Evolutionary conservation across 2,888 invertebrate species (phyloP).

Genomic region (Chymomyza procnemis): DNA sequence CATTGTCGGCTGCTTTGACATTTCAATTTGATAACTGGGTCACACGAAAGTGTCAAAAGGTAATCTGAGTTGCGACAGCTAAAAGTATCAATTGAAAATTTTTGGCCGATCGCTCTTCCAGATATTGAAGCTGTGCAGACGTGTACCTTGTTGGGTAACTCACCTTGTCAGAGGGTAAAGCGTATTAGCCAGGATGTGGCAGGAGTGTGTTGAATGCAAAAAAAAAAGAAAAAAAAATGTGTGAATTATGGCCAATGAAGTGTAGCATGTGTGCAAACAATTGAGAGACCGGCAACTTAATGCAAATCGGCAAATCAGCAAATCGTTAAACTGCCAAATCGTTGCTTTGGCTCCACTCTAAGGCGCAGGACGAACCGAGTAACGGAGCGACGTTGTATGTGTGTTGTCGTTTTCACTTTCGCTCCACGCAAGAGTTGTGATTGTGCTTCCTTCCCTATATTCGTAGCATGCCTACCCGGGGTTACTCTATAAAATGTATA

Average conservation of each 20-base stretch:
- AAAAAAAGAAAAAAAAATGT: too few species aligned
- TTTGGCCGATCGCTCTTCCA: too few species aligned
- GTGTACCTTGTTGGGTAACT: background rate
- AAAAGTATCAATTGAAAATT: background rate
- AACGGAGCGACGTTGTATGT: too few species aligned
- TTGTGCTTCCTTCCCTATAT: too few species aligned
- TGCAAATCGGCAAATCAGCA: background rate
- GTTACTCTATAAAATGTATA: too few species aligned
- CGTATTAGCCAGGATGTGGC: background rate
- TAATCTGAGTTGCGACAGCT: background rate
- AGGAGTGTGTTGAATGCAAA: too few species aligned
- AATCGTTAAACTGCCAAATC: background rate
- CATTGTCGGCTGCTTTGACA: background rate
- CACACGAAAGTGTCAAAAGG: constrained; percentile 9
- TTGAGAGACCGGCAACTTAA: background rate
- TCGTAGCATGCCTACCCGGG: too few species aligned
- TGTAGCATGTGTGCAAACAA: background rate
- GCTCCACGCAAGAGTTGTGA: too few species aligned
- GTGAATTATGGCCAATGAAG: background rate
- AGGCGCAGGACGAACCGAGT: background rate
- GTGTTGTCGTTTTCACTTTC: too few species aligned
- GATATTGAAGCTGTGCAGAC: too few species aligned
- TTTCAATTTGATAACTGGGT: constrained; percentile 38
- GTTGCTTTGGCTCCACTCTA: background rate
- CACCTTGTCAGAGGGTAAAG: background rate